These are phyloP conservation scores for Daphoenositta chrysoptera DNA, from an alignment of 2,113 vertebrate species.

Conservation along the genomic window DNA sequence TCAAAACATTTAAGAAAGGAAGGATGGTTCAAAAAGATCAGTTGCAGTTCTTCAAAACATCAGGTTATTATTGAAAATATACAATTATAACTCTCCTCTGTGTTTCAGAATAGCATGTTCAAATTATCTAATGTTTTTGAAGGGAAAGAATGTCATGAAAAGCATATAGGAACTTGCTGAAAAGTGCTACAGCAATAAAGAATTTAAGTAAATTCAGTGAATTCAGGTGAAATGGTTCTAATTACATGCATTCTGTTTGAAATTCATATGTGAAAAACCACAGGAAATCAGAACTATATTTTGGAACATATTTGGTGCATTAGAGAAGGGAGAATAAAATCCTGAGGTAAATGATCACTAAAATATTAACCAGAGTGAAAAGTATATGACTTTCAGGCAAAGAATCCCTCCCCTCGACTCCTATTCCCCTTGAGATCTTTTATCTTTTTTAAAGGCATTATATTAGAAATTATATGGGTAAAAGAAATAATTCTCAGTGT, in stretches of 20 bases:
- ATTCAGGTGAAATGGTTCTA: neutral
- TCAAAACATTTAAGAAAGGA: neutral
- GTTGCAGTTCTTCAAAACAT: neutral
- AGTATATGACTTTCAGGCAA: neutral
- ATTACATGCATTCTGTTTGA: neutral
- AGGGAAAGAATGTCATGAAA: neutral
- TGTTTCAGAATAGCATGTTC: neutral
- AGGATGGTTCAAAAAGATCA: neutral
- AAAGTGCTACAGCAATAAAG: neutral
- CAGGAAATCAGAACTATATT: neutral
- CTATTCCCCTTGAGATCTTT: neutral
- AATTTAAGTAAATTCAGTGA: neutral
- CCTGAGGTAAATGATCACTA: neutral
- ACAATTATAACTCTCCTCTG: neutral
- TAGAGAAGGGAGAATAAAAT: neutral
- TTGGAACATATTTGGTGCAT: neutral
- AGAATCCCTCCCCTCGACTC: accelerated
- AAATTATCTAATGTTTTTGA: neutral
- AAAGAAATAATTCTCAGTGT: neutral
- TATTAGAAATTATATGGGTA: neutral
- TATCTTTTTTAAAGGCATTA: neutral
- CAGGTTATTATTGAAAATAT: neutral
- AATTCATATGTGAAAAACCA: neutral
- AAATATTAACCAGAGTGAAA: neutral
- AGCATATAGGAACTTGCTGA: neutral